A percentile compares a stretch with the other conserved stretches of the same genome.
Conservation (phyloP, 2,888 invertebrate genomes). For the Sinohyriopsis cumingii region DNA sequence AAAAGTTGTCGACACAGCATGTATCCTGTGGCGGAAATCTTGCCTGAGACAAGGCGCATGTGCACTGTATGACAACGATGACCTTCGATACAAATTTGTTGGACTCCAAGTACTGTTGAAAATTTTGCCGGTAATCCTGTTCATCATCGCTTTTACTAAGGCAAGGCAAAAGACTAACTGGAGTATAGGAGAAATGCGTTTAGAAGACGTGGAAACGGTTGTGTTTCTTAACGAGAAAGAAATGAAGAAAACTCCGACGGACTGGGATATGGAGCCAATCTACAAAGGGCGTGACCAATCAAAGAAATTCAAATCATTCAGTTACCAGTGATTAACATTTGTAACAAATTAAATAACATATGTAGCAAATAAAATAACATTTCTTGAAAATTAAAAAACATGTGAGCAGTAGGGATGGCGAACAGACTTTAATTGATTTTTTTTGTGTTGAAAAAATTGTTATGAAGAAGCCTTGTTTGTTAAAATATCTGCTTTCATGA, state of each 20-base stretch:
- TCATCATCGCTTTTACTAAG: slow-evolving; percentile 21
- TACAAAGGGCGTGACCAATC: slow-evolving; percentile 10
- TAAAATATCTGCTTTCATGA: no score
- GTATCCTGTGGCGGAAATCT: slow-evolving; percentile 45
- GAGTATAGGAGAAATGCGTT: slow-evolving; percentile 16
- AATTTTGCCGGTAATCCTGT: slow-evolving; percentile 12
- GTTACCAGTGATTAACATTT: no score
- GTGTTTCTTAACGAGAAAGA: slow-evolving; percentile 10
- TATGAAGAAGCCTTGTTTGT: no score
- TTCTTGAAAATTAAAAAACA: no score
- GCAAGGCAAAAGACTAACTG: slow-evolving; percentile 37
- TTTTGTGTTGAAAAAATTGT: no score
- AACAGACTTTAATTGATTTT: no score
- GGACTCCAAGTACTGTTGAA: slow-evolving; percentile 27
- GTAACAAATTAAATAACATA: no score
- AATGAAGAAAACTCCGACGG: slow-evolving; percentile 12
- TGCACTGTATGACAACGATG: slow-evolving; percentile 47
- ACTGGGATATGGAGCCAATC: slow-evolving; percentile 23
- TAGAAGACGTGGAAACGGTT: slow-evolving; percentile 11
- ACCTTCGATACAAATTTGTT: slow-evolving; percentile 37
- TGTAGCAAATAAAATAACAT: no score
- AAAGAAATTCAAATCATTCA: no score
- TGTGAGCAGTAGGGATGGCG: no score
- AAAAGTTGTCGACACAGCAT: slow-evolving; percentile 46
- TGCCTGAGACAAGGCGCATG: slow-evolving; percentile 48